phyloP scores from a whole-genome alignment of 2,797 vertebrate species.

The Mastacembelus armatus region DNA sequence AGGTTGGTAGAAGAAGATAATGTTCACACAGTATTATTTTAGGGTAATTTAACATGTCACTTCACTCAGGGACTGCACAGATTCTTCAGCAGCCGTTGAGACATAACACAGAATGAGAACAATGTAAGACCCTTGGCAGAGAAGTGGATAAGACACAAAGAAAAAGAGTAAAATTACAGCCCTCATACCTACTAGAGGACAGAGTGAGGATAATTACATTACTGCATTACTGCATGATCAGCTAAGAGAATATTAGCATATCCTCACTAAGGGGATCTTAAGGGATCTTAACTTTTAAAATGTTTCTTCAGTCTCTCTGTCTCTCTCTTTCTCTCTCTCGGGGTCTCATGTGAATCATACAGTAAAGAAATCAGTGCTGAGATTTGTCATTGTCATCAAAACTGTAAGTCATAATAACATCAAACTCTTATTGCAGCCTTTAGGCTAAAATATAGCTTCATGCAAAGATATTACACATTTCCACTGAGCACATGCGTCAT shows the following conservation, averaged over 20 bases:
- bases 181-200: slow-evolving; percentile 41
- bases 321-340: background rate
- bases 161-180: slow-evolving; percentile 47
- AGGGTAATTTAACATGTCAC: slow-evolving; percentile 17
- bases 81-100: slow-evolving; percentile 17
- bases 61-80: slow-evolving; percentile 26
- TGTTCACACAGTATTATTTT: slow-evolving; percentile 16
- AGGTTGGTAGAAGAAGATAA: slow-evolving; percentile 9
- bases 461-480: slow-evolving; percentile 19
- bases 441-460: background rate
- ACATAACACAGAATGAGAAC: slow-evolving; percentile 34
- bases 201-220: slow-evolving; percentile 55
- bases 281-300: slow-evolving; percentile 14
- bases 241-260: slow-evolving; percentile 44
- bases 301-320: slow-evolving; percentile 1
- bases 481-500: slow-evolving; percentile 27
- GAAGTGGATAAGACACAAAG: slow-evolving; percentile 24
- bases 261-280: slow-evolving; percentile 17
- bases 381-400: slow-evolving; percentile 38
- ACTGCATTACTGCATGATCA: slow-evolving; percentile 54
- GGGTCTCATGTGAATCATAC: background rate
- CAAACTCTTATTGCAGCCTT: slow-evolving; percentile 1
- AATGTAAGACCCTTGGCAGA: slow-evolving; percentile 17
- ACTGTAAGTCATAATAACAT: slow-evolving; percentile 17
- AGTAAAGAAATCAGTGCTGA: background rate